Evolutionary conservation across 2,888 invertebrate genomes (phyloP).

Genomic region (Dryococelus australis): DNA sequence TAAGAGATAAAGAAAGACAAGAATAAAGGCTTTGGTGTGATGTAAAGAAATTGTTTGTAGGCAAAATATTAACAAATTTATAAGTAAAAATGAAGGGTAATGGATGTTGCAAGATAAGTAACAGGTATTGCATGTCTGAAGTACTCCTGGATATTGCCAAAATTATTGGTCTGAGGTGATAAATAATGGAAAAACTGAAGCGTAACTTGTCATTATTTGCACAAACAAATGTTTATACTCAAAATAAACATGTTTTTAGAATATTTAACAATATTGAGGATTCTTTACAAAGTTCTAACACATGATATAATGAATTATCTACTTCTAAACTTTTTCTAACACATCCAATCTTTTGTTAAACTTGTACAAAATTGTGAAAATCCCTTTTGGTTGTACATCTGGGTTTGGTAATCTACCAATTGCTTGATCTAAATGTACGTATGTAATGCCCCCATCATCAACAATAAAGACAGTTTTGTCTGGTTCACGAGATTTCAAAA

Average conservation of each 20-base stretch:
- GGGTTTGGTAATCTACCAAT: conserved; percentile 17
- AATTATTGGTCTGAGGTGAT: not conserved
- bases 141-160: not conserved
- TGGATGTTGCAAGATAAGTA: not conserved
- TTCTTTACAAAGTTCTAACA: not conserved
- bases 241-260: not conserved
- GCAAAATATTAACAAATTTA: not conserved
- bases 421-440: conserved; percentile 7
- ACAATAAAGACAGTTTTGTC: not conserved
- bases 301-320: not conserved
- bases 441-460: not conserved
- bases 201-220: not conserved
- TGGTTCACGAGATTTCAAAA: not conserved
- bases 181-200: not conserved
- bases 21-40: not conserved
- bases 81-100: not conserved
- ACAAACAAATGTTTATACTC: not conserved
- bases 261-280: not conserved
- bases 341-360: not conserved
- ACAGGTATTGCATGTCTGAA: not conserved
- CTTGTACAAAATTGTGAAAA: not conserved
- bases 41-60: not conserved
- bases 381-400: not conserved
- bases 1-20: not conserved
- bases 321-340: not conserved